Base-by-base conservation (phyloP, 2,113 vertebrate species). In the Pangasianodon gigas region DNA sequence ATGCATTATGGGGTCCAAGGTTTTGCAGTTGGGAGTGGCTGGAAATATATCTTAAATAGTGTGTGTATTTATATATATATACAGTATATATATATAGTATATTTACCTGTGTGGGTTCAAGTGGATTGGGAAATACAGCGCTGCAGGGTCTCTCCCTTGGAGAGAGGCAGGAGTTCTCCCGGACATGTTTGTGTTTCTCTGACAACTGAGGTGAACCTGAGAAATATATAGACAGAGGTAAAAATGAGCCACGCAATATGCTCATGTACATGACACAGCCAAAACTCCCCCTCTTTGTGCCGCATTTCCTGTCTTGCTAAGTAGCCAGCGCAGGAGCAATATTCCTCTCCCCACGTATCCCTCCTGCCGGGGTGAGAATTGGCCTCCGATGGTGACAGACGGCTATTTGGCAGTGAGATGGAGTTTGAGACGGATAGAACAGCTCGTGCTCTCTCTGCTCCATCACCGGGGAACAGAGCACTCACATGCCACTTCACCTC, bases 111-210 rank as follows among this genome's bases (percentile, higher is more conserved):
- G 97, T 94, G 54, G 97, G 94, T 91, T 99, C 98, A 51, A 92
- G 94, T 14, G 97, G 96, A 87, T 95, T 98, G 44, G 98, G 97
- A 90, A 97, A 99, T 94, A 98, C 97, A 95, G 97, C 98, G 93
- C 98, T 99, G 95, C 98, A 98, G 0, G 98, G 98, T 89, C 98
- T 96, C 92, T 99, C 98, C 93, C 98, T 94, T 0, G 98, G 98
- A 56, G 98, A 99, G 89, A 99, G 95, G 94, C 98, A 99, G 86
- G 97, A 92, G 84, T 98, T 99, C 94, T 99, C 98, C 95, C 98
- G 95, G 95, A 97, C 97, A 97, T 99, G 98, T 93, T 99, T 99
- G 95, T 98, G 98, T 96, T 99, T 99, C 95, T 99, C 98, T 89
- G 98, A 97, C 95, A 99, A 93, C 93, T 99, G 96, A 87, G 98